Conservation (phyloP, 2,797 vertebrate genomes). For the Miopithecus talapoin region DNA sequence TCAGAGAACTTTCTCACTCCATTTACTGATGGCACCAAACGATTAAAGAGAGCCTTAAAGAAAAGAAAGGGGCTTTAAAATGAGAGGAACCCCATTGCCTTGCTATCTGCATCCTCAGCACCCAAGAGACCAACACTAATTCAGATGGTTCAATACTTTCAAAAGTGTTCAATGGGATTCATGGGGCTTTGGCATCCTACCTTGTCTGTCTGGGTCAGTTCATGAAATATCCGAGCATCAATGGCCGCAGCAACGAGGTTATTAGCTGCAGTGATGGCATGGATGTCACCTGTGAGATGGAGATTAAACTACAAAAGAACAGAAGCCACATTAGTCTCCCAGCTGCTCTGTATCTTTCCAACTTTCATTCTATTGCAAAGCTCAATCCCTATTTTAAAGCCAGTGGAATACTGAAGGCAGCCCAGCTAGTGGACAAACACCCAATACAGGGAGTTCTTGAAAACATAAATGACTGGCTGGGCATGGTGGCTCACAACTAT, state of each 20-base stretch:
- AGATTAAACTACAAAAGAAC: slow-evolving; percentile 94
- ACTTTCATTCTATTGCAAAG: neutral
- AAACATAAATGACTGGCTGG: neutral
- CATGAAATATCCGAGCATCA: slow-evolving; percentile 96
- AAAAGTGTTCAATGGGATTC: neutral
- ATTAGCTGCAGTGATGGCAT: slow-evolving; percentile 98
- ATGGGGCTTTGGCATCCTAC: slow-evolving; percentile 76
- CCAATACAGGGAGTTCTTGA: neutral
- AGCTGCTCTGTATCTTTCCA: neutral
- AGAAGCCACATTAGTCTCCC: neutral
- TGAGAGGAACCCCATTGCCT: neutral
- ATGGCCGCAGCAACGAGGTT: slow-evolving; percentile 97
- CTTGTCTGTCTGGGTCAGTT: slow-evolving; percentile 95
- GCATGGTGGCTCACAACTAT: neutral
- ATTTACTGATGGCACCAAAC: slow-evolving; percentile 91
- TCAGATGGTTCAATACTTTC: neutral
- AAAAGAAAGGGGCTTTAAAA: slow-evolving; percentile 27
- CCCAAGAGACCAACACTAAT: neutral
- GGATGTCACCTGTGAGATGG: slow-evolving; percentile 98
- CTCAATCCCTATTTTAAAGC: neutral
- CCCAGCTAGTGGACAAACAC: neutral
- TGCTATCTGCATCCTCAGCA: neutral
- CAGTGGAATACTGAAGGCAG: neutral
- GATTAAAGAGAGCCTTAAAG: slow-evolving; percentile 93
- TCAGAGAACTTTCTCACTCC: slow-evolving; percentile 92